Percentiles rank a stretch among this genome's conserved stretches.
These are phyloP conservation scores for Dolichomitus sp. DNA, from an alignment of 2,888 invertebrate genomes.

Conservation along the genomic window DNA sequence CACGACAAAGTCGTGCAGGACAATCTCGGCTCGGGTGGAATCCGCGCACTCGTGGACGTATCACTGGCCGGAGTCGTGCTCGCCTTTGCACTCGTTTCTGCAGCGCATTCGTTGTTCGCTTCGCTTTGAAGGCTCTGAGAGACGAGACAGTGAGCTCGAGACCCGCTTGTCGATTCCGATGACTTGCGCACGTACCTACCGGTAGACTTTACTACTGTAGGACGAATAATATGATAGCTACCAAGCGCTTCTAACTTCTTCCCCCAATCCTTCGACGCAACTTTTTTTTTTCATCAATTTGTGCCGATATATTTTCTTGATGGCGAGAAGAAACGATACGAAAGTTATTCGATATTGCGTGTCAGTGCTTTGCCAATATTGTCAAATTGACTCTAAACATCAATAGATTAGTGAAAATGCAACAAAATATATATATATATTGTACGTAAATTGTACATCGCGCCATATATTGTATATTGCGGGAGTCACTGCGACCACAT, in stretches of 20 bases:
- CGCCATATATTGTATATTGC: slow-evolving; percentile 56
- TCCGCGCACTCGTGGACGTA: slow-evolving; percentile 25
- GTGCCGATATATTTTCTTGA: slow-evolving; percentile 23
- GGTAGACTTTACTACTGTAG: slow-evolving; percentile 28
- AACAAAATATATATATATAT: slow-evolving; percentile 15
- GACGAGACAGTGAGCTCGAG: neutral
- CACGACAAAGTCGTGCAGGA: slow-evolving; percentile 90
- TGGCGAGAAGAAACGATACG: neutral
- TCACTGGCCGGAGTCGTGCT: neutral
- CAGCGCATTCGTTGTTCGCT: slow-evolving; percentile 15
- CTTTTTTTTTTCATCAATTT: slow-evolving; percentile 23
- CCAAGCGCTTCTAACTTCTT: slow-evolving; percentile 14
- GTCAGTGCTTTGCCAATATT: slow-evolving; percentile 48
- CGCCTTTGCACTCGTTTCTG: slow-evolving; percentile 19
- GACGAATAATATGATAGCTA: slow-evolving; percentile 17
- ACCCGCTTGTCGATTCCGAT: neutral
- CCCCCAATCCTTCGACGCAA: neutral
- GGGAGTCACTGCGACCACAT: slow-evolving; percentile 40
- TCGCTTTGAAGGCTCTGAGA: slow-evolving; percentile 13
- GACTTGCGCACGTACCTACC: slow-evolving; percentile 6
- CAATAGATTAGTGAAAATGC: neutral
- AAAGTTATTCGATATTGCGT: slow-evolving; percentile 31
- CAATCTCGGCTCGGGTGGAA: slow-evolving; percentile 87
- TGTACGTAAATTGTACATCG: slow-evolving; percentile 33
- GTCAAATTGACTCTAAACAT: slow-evolving; percentile 16